These are phyloP conservation scores for Drosophila athabasca DNA, from an alignment of 1,140 invertebrate species.

Conservation along the genomic window DNA sequence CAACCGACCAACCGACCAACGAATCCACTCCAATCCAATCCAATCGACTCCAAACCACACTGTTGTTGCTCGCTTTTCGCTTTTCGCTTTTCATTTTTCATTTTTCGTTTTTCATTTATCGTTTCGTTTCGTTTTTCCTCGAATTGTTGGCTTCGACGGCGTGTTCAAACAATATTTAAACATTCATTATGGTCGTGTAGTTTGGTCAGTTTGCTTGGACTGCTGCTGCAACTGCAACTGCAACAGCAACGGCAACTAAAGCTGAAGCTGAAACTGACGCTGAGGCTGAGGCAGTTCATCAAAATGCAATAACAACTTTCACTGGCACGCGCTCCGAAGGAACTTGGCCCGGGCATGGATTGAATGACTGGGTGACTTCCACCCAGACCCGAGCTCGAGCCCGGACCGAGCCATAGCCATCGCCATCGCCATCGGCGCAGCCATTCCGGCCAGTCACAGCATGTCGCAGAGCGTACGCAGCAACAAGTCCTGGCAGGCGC, in stretches of 20 bases:
- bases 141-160: conserved; percentile 21
- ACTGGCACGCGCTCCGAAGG: conserved; percentile 43
- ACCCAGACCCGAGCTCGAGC: too few species aligned
- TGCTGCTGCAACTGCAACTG: conserved; percentile 10
- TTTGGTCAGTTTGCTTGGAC: conserved; percentile 36
- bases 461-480: conserved; percentile 70
- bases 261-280: conserved; percentile 1
- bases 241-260: not conserved
- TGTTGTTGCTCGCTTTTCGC: conserved; percentile 7
- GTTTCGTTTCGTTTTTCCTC: conserved; percentile 30
- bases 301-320: conserved; percentile 75
- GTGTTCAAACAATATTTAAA: conserved; percentile 65
- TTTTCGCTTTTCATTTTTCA: conserved; percentile 35
- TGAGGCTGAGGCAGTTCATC: conserved; percentile 18
- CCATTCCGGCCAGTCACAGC: conserved; percentile 8
- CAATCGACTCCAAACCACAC: conserved; percentile 4
- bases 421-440: not conserved
- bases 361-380: conserved; percentile 14
- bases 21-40: conserved; percentile 20
- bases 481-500: conserved; percentile 55
- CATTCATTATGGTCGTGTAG: conserved; percentile 66
- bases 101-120: conserved; percentile 8
- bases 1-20: not conserved
- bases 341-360: not conserved
- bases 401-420: too few species aligned